Percentiles rank a stretch among this genome's conserved stretches.
Evolutionary conservation across 2,113 vertebrate genomes (phyloP).

Genomic region (Orthonyx spaldingii): DNA sequence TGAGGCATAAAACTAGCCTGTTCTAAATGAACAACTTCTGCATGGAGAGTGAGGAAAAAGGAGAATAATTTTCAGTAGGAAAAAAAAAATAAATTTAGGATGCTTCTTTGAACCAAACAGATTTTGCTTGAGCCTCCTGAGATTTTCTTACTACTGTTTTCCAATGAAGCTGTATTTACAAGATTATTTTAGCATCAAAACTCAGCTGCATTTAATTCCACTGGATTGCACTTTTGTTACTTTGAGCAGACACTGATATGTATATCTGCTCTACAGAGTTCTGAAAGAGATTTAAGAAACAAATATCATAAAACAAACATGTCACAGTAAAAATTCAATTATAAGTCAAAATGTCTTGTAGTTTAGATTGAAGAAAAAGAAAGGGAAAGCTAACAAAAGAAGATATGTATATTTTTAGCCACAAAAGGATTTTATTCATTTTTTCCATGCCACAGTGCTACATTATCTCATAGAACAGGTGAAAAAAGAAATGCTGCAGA

Average conservation of each 20-base stretch:
- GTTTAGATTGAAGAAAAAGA: not conserved
- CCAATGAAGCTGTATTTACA: not conserved
- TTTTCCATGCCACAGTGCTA: not conserved
- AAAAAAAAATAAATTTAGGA: not conserved
- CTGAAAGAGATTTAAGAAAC: slow-evolving; percentile 18
- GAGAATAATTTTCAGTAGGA: not conserved
- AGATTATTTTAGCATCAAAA: slow-evolving; percentile 47
- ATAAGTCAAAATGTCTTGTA: not conserved
- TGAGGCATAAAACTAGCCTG: not conserved
- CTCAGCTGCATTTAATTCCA: slow-evolving; percentile 24
- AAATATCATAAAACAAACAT: slow-evolving; percentile 10
- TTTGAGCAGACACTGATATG: not conserved
- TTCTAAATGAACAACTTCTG: not conserved
- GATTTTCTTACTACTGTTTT: not conserved
- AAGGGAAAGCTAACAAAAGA: not conserved
- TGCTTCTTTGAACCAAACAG: not conserved
- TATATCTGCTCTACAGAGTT: not conserved
- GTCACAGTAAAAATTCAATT: slow-evolving; percentile 25
- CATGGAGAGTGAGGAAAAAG: not conserved
- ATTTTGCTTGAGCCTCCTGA: not conserved
- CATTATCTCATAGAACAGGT: not conserved
- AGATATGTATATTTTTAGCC: not conserved
- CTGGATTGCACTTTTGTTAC: slow-evolving; percentile 14
- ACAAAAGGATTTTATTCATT: not conserved
- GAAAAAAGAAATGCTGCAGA: not conserved